These are phyloP conservation scores for Drosophila lacertosa DNA, from an alignment of 1,140 invertebrate genomes.

Conservation along the genomic window DNA sequence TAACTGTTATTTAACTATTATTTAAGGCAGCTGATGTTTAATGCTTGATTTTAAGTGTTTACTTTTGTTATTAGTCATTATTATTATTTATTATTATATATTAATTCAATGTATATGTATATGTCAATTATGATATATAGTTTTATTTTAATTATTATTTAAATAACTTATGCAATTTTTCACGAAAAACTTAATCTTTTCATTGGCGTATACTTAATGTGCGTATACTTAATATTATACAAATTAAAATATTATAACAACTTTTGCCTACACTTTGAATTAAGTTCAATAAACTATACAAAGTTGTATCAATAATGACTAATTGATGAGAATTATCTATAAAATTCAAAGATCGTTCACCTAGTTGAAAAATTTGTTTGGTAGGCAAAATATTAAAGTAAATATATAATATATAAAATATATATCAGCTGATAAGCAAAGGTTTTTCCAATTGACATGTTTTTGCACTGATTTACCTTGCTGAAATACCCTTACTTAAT, in stretches of 20 bases:
- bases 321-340: not conserved
- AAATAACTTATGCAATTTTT: not conserved
- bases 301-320: not conserved
- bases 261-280: not conserved
- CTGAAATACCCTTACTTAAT: too few species aligned
- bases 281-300: constrained; percentile 16
- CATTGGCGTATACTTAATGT: constrained; percentile 12
- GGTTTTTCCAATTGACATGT: not conserved
- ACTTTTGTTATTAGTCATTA: too few species aligned
- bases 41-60: too few species aligned
- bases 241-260: not conserved
- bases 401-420: not conserved
- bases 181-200: not conserved
- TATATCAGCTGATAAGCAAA: not conserved
- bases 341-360: not conserved
- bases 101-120: too few species aligned
- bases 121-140: too few species aligned
- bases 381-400: not conserved
- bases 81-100: too few species aligned
- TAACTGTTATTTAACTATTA: too few species aligned
- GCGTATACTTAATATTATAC: constrained; percentile 12
- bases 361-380: not conserved
- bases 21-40: too few species aligned
- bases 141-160: too few species aligned
- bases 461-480: too few species aligned